Evolutionary conservation across 2,797 vertebrate species (phyloP), one percentile per base, ranked within the genome.

Genomic region (Eidolon dupreanum): DNA sequence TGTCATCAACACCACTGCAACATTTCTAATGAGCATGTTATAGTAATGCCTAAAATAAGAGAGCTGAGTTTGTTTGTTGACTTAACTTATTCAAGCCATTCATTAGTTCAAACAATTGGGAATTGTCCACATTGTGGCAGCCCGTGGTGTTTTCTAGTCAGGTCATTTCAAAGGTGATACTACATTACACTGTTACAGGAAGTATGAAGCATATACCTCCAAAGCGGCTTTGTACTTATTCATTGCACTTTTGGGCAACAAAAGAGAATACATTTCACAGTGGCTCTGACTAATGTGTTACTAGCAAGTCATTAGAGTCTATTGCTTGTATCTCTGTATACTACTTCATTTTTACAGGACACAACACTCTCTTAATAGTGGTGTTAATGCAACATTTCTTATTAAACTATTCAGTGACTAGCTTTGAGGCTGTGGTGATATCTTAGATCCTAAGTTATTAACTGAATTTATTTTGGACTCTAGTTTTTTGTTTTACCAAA

Each of bases 381-480:
- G 28, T 85, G 38, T 85, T 49, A 95, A 66, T 79, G 57, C 75
- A 93, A 96, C 51, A 92, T 86, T 92, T 97, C 70, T 85, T 88
- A 78, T 89, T 98, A 95, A 55, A 5, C 22, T 88, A 24, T 46
- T 83, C 81, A 96, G 70, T 92, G 46, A 78, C 33, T 93, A 86
- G 16, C n/a, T 96, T 97, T 68, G 83, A 66, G 28, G 20, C 24
- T 93, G 49, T 65, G 0, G 1, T 2, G 66, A 20, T 83, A 6
- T 71, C 79, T 97, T 71, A 96, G 55, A 93, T 96, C 78, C 93
- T 90, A 77, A 0, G 0, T 0, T 6, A 90, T 51, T 43, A 77
- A 90, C 36, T 88, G 38, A 82, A 68, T 38, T 57, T n/a, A 73
- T 66, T 53, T 53, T 85, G 33, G 49, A 93, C 66, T 75, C 79